A percentile compares a stretch with the other conserved stretches of the same genome.
These are phyloP conservation scores for Dryobota labecula DNA, from an alignment of 2,888 invertebrate genomes.

Conservation along the genomic window DNA sequence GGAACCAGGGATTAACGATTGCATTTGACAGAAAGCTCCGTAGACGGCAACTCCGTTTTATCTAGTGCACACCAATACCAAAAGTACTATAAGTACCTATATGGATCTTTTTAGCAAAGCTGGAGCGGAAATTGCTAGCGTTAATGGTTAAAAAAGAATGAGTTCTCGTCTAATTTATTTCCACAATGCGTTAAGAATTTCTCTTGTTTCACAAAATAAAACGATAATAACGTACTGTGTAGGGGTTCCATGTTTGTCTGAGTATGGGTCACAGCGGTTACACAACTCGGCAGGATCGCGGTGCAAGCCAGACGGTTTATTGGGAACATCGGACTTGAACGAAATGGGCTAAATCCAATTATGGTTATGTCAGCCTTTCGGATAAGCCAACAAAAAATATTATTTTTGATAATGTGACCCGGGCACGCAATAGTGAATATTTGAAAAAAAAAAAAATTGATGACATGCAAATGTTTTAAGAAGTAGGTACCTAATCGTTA, in stretches of 20 bases:
- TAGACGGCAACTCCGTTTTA: constrained; percentile 45
- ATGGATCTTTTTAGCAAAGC: constrained; percentile 27
- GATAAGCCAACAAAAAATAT: constrained; percentile 68
- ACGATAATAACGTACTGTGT: constrained; percentile 6
- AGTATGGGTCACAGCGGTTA: constrained; percentile 46
- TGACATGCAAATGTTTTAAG: constrained; percentile 25
- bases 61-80: constrained; percentile 35
- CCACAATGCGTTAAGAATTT: constrained; percentile 17
- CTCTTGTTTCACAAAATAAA: constrained; percentile 26
- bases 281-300: constrained; percentile 41
- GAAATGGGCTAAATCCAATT: constrained; percentile 70
- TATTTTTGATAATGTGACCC: constrained; percentile 68
- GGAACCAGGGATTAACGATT: constrained; percentile 61
- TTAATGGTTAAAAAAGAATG: constrained; percentile 39
- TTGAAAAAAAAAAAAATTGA: constrained; percentile 39
- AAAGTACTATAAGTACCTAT: constrained; percentile 21
- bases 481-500: neutral
- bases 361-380: constrained; percentile 64
- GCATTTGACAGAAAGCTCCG: constrained; percentile 62
- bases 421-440: constrained; percentile 47
- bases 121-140: constrained; percentile 29
- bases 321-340: constrained; percentile 60
- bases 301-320: constrained; percentile 62
- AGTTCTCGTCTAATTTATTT: constrained; percentile 42
- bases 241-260: constrained; percentile 23